Conservation (phyloP, 2,888 invertebrate species). For the Megaustenia siamemsis region DNA sequence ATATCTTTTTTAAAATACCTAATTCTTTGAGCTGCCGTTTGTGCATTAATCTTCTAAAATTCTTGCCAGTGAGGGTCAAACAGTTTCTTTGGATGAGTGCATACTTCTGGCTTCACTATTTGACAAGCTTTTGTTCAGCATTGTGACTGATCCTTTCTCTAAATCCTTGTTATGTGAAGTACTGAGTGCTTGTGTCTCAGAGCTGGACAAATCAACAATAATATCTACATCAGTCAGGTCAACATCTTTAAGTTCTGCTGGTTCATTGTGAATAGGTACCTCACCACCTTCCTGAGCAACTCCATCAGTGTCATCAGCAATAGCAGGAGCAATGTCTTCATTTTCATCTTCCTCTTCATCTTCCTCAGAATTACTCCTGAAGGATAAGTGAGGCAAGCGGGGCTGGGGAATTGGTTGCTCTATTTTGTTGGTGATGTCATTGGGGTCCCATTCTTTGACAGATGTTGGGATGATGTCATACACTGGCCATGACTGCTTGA, state of each 20-base stretch:
- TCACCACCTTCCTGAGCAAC: conserved; percentile 1
- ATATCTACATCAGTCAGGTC: conserved; percentile 9
- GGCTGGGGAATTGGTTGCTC: not conserved
- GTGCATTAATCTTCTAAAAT: not conserved
- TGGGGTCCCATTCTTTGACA: conserved; percentile 37
- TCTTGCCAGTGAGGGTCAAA: not conserved
- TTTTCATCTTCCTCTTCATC: not conserved
- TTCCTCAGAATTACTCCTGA: not conserved
- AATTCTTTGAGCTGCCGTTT: too few species aligned
- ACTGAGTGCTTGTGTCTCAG: not conserved
- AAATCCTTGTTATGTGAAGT: conserved; percentile 4
- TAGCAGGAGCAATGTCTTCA: conserved; percentile 17
- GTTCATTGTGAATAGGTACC: not conserved
- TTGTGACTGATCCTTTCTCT: conserved; percentile 47
- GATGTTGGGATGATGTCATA: conserved; percentile 53
- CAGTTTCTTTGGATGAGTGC: conserved; percentile 16
- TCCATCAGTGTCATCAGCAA: conserved; percentile 24
- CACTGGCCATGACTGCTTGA: conserved; percentile 56
- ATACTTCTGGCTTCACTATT: not conserved
- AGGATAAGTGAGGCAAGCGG: not conserved
- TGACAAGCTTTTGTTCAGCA: conserved; percentile 24
- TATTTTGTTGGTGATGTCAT: not conserved
- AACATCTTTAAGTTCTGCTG: not conserved
- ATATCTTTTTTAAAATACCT: too few species aligned
- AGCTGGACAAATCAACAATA: conserved; percentile 42